Evolutionary conservation across 1,140 invertebrate genomes (phyloP).

Genomic region (Drosophila bipectinata): DNA sequence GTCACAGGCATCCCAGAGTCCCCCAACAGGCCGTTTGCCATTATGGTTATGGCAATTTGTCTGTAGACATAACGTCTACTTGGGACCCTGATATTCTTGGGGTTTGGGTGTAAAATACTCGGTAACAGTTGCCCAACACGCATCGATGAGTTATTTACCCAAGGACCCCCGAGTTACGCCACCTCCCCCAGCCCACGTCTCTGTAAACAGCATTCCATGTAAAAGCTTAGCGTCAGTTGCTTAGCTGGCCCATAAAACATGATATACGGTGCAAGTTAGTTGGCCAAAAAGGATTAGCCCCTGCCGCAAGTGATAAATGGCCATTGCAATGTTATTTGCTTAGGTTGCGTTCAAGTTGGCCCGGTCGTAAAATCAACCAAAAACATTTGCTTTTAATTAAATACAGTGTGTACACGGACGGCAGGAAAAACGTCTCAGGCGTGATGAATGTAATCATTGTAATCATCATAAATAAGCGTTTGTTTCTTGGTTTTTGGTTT

Average conservation of each 20-base stretch:
- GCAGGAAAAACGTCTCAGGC: constrained; percentile 1
- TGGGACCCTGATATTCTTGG: constrained; percentile 6
- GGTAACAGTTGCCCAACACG: constrained; percentile 75
- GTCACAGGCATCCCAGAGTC: constrained; percentile 33
- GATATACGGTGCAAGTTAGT: constrained; percentile 73
- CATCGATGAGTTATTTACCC: constrained; percentile 77
- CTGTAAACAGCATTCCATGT: constrained; percentile 46
- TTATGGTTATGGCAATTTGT: constrained; percentile 82
- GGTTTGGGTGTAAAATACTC: constrained; percentile 65
- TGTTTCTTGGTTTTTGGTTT: neutral
- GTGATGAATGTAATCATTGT: constrained; percentile 38
- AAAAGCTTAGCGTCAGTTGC: constrained; percentile 74
- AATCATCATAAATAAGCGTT: constrained; percentile 42
- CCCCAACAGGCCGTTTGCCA: constrained; percentile 51
- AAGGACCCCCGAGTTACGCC: constrained; percentile 8
- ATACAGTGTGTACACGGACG: constrained; percentile 35
- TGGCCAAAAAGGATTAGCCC: constrained; percentile 77
- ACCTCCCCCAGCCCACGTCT: constrained; percentile 2
- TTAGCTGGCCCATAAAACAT: constrained; percentile 79
- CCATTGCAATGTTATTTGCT: constrained; percentile 61
- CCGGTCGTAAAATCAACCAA: constrained; percentile 71
- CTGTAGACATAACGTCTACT: constrained; percentile 75
- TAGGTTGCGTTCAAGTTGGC: constrained; percentile 63
- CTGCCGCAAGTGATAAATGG: constrained; percentile 66
- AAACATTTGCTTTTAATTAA: constrained; percentile 81